Evolutionary conservation across 2,113 vertebrate species (phyloP), one percentile per base, ranked within the genome.

Genomic region (Microcebus griseorufus): DNA sequence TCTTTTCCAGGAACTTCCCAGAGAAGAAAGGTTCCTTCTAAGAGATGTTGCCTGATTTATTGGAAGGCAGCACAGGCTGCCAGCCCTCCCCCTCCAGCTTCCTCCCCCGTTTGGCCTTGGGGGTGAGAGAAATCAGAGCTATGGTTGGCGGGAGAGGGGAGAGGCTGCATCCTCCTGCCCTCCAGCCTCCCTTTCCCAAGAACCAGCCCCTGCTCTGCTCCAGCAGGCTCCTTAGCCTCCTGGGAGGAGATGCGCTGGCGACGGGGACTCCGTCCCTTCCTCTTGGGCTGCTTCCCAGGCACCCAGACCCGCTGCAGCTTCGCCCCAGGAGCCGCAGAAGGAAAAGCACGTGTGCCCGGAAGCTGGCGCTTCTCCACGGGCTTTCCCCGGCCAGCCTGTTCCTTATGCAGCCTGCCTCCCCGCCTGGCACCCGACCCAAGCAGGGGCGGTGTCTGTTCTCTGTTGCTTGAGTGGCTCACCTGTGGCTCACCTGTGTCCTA

Each of bases 151-250:
- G 9, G 37, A 34, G 23, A 51, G 64, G 18, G 45, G 6, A 22
- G 16, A 22, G 18, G 25, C 32, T 3, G 0, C 3, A 0, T 3
- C 32, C 4, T 22, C n/a, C 75, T 27, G 6, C 27, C 1, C 16
- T 17, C 5, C 4, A 5, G 37, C 60, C 20, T 39, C 32, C 51
- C n/a, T 58, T 34, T 45, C 14, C 42, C 55, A 11, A 32, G 48
- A 53, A 20, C 64, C 39, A 3, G 0, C 22, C 39, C 55, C 37
- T 9, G 55, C 45, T 45, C 53, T 29, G 1, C 9, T 8, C 6
- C 4, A 3, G 51, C 14, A 20, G 29, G 0, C 17, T 16, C 14
- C 29, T 9, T 25, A 48, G 27, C 23, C 39, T 39, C 37, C n/a
- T 23, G 12, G 58, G 29, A 39, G 45, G 22, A 27, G 48, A 11